These are phyloP conservation scores for Lycodopsis pacificus DNA, from an alignment of 2,797 vertebrate genomes.

Conservation along the genomic window DNA sequence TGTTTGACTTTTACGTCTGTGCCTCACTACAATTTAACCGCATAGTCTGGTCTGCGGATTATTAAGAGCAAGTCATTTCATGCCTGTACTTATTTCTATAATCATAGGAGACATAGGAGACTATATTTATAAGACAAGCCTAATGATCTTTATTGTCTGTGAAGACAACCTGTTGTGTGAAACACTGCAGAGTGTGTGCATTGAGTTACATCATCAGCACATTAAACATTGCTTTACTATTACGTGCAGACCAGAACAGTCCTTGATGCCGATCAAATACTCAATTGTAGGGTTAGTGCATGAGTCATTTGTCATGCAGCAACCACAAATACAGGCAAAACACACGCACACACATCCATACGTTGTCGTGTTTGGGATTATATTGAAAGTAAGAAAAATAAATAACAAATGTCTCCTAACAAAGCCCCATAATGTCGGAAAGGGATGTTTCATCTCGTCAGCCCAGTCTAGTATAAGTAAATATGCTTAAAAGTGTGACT, in stretches of 20 bases:
- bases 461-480: neutral
- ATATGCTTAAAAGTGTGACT: neutral
- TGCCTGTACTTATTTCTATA: conserved; percentile 27
- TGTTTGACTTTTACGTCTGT: neutral
- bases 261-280: neutral
- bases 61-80: conserved; percentile 8
- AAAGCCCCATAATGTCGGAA: neutral
- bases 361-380: neutral
- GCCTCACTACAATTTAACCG: neutral
- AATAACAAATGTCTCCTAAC: neutral
- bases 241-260: neutral
- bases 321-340: conserved; percentile 8
- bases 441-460: neutral
- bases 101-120: neutral
- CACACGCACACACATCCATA: neutral
- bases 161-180: neutral
- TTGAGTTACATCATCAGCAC: conserved; percentile 4
- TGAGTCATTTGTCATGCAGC: conserved; percentile 1
- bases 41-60: neutral
- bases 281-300: conserved; percentile 1
- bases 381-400: neutral
- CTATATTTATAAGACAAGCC: conserved; percentile 1
- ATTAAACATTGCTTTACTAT: neutral
- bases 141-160: conserved; percentile 12
- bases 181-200: conserved; percentile 4